Conservation (phyloP, 2,888 invertebrate species). For the Pristionchus maxplancki region DNA sequence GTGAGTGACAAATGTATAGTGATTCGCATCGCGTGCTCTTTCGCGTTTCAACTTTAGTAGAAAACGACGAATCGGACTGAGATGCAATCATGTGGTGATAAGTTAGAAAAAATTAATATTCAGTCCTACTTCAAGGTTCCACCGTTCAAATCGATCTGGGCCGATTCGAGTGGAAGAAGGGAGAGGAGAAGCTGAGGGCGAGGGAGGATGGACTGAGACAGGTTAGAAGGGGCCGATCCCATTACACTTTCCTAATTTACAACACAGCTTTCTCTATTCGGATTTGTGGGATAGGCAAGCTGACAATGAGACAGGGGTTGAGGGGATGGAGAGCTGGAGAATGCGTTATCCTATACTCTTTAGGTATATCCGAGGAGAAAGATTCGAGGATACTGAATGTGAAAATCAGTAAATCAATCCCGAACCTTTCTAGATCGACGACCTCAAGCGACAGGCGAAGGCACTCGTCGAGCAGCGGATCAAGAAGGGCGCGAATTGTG, state of each 20-base stretch:
- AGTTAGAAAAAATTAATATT: not conserved
- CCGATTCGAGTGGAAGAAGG: slow-evolving; percentile 50
- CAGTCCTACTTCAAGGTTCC: not conserved
- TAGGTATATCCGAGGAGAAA: too few relatives aligned
- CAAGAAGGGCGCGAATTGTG: slow-evolving; percentile 52
- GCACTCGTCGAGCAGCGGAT: slow-evolving; percentile 55
- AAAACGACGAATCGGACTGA: too few relatives aligned
- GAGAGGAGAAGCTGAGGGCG: slow-evolving; percentile 42
- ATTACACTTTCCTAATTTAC: too few relatives aligned
- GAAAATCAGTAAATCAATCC: not conserved
- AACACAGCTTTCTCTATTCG: too few relatives aligned
- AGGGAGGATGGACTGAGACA: slow-evolving; percentile 58
- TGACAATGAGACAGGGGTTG: too few relatives aligned
- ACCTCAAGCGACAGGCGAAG: slow-evolving; percentile 52
- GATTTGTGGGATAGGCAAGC: too few relatives aligned
- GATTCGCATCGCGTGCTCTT: too few relatives aligned
- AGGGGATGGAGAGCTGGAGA: too few relatives aligned
- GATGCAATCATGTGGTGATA: not conserved
- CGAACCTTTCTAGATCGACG: slow-evolving; percentile 47
- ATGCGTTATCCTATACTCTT: too few relatives aligned
- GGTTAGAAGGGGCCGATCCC: not conserved
- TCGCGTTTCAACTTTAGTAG: too few relatives aligned
- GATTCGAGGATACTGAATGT: not conserved
- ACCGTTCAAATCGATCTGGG: slow-evolving; percentile 37
- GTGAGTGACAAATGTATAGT: not conserved